A percentile compares a stretch with the other conserved stretches of the same genome.
Evolutionary conservation across 2,888 invertebrate genomes (phyloP).

Genomic region (Leptothorax acervorum): DNA sequence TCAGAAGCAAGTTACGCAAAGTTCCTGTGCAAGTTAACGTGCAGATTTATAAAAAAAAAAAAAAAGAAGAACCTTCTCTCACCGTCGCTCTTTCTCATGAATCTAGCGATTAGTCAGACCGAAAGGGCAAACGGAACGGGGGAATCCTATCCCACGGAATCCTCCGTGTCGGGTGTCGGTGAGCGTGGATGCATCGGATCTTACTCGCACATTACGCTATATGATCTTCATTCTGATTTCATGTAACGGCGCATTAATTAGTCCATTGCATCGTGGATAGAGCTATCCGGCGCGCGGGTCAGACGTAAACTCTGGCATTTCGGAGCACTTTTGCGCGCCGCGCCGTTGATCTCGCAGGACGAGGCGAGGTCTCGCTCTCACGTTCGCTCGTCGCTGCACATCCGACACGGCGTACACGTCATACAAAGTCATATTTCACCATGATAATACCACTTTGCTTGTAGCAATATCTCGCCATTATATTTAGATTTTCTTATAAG

Average conservation of each 20-base stretch:
- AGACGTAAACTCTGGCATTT: conserved; percentile 48
- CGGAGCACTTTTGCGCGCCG: conserved; percentile 24
- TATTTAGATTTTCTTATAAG: conserved; percentile 35
- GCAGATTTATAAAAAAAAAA: not conserved
- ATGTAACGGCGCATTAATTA: conserved; percentile 35
- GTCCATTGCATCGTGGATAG: conserved; percentile 18
- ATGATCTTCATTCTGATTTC: not conserved
- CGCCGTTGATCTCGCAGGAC: conserved; percentile 15
- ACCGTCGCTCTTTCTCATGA: conserved; percentile 57
- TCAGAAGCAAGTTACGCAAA: not conserved
- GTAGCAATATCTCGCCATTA: conserved; percentile 38
- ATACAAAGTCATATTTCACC: conserved; percentile 42
- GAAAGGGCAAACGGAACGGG: conserved; percentile 63
- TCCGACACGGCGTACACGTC: conserved; percentile 41
- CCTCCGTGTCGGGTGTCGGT: not conserved
- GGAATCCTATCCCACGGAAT: conserved; percentile 63
- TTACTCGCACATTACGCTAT: not conserved
- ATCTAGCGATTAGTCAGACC: conserved; percentile 67
- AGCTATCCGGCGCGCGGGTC: not conserved
- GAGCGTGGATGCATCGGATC: conserved; percentile 26
- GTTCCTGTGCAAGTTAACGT: not conserved
- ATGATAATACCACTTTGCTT: conserved; percentile 31
- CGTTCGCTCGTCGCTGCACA: conserved; percentile 42
- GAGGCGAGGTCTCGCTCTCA: conserved; percentile 48
- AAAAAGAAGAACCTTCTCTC: not conserved